Conservation (phyloP, 2,888 invertebrate genomes). For the Chaetogeoica ovagalla region DNA sequence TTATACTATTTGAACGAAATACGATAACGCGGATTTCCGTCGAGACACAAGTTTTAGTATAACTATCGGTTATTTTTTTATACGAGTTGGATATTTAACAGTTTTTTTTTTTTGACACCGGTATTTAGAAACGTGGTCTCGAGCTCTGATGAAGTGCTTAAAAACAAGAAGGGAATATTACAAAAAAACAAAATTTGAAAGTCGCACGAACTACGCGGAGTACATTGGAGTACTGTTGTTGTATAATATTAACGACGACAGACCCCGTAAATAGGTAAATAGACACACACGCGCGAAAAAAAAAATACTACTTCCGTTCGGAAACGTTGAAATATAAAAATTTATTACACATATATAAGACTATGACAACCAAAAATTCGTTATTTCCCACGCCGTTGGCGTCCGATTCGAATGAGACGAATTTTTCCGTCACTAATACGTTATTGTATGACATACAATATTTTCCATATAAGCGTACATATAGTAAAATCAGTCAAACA, state of each 20-base stretch:
- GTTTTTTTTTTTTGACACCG: no score
- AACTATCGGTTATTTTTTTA: no score
- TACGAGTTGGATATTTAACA: no score
- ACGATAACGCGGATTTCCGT: no score
- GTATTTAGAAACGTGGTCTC: no score
- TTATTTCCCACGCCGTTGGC: no score
- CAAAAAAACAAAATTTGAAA: slow-evolving; percentile 1
- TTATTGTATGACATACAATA: background rate
- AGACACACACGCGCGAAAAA: slow-evolving; percentile 1
- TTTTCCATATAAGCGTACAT: background rate
- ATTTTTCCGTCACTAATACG: background rate
- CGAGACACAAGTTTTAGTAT: no score
- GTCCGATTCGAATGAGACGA: no score
- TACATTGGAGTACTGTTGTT: no score
- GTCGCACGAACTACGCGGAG: slow-evolving; percentile 9
- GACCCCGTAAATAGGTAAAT: background rate
- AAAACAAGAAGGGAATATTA: background rate
- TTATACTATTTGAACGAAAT: no score
- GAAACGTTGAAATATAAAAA: slow-evolving; percentile 17
- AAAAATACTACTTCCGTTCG: slow-evolving; percentile 45
- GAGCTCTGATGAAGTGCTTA: background rate
- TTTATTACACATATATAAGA: background rate
- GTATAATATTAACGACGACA: background rate
- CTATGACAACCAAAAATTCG: no score
- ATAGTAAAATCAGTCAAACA: no score